phyloP scores from a whole-genome alignment of 2,888 invertebrate species.

The Erebia ligea region DNA sequence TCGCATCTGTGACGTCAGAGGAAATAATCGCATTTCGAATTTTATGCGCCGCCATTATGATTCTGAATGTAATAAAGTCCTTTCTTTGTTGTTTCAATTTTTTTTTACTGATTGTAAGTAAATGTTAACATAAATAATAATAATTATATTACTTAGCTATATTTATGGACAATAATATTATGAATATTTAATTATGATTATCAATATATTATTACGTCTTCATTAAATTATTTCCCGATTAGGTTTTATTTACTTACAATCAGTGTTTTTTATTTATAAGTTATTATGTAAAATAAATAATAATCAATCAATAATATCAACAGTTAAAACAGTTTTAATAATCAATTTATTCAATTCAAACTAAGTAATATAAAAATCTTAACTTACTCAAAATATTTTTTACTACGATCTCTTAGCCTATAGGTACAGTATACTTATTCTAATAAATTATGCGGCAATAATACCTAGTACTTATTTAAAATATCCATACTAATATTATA shows the following conservation, averaged over 20 bases:
- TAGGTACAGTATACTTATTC: no score
- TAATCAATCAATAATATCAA: neutral
- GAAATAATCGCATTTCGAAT: slow-evolving; percentile 32
- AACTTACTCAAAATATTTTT: no score
- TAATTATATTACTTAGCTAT: neutral
- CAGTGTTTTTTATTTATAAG: neutral
- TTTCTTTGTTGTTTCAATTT: neutral
- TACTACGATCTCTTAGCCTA: no score
- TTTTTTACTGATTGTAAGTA: neutral
- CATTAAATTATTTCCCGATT: no score
- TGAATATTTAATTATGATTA: neutral
- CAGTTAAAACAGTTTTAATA: neutral
- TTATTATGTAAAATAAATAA: no score
- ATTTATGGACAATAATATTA: neutral
- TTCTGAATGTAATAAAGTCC: neutral
- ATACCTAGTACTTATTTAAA: no score
- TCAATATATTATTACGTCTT: no score
- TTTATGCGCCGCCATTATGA: slow-evolving; percentile 16
- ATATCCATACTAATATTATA: no score
- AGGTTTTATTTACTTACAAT: neutral
- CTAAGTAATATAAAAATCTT: no score
- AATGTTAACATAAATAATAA: neutral
- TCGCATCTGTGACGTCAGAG: slow-evolving; percentile 66
- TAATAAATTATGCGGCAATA: no score
- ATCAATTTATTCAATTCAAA: neutral